Conservation (phyloP, 1,140 invertebrate species). For the Bombus pascuorum region DNA sequence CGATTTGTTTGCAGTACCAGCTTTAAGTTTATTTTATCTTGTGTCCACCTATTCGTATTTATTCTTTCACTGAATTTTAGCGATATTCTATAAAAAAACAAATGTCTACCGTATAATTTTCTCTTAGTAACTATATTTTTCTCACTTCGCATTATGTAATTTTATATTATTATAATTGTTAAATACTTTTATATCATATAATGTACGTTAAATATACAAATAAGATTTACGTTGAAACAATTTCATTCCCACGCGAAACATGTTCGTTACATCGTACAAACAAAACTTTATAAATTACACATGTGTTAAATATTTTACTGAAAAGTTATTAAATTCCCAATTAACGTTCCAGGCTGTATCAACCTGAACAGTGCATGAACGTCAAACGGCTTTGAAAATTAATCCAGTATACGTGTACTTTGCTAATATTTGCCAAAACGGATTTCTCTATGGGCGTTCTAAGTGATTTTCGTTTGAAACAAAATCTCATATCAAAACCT, state of each 20-base stretch:
- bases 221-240: not conserved
- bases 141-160: not conserved
- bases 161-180: no score
- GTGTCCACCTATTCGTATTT: not conserved
- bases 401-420: not conserved
- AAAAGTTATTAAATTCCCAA: not conserved
- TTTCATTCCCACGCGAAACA: not conserved
- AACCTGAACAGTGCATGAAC: not conserved
- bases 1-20: constrained; percentile 2
- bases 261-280: not conserved
- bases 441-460: not conserved
- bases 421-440: not conserved
- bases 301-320: not conserved
- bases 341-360: not conserved
- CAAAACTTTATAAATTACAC: not conserved
- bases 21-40: not conserved
- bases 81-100: not conserved
- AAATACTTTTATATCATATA: not conserved
- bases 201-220: not conserved
- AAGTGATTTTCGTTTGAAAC: not conserved
- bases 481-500: not conserved
- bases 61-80: not conserved
- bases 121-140: no score
- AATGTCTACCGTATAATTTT: not conserved
- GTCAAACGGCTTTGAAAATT: not conserved